Conservation (phyloP, 1,140 invertebrate genomes). For the Nasonia longicornis region DNA sequence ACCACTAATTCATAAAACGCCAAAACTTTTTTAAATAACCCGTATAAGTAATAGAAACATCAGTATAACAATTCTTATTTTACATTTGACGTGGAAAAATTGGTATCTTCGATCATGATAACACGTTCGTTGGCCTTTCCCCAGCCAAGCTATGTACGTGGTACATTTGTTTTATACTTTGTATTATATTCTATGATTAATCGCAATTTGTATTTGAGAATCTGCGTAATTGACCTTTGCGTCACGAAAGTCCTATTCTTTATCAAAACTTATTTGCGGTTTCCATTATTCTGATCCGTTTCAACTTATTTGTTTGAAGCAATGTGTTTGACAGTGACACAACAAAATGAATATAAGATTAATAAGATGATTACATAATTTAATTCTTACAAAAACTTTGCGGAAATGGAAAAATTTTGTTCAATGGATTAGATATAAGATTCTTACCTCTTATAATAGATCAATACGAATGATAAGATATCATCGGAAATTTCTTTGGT, state of each 20-base stretch:
- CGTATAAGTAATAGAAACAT: background rate
- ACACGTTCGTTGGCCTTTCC: constrained; percentile 11
- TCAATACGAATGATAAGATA: too few species aligned
- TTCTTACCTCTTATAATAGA: too few species aligned
- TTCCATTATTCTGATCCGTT: background rate
- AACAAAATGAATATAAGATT: background rate
- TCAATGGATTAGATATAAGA: too few species aligned
- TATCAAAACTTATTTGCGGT: background rate
- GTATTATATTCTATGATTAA: background rate
- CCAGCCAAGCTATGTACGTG: background rate
- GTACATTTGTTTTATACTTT: background rate
- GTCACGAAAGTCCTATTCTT: background rate
- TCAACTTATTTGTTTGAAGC: background rate
- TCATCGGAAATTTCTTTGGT: too few species aligned
- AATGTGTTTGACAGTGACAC: background rate
- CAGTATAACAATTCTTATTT: background rate
- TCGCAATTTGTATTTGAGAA: background rate
- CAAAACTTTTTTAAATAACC: background rate
- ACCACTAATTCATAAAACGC: too few species aligned
- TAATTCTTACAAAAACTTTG: too few species aligned
- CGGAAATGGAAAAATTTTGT: too few species aligned
- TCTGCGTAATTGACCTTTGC: background rate
- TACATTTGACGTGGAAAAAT: background rate
- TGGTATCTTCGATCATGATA: constrained; percentile 15
- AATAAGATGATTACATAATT: too few species aligned